These are phyloP conservation scores for Acanthopagrus latus DNA, from an alignment of 2,797 vertebrate species.

Conservation along the genomic window DNA sequence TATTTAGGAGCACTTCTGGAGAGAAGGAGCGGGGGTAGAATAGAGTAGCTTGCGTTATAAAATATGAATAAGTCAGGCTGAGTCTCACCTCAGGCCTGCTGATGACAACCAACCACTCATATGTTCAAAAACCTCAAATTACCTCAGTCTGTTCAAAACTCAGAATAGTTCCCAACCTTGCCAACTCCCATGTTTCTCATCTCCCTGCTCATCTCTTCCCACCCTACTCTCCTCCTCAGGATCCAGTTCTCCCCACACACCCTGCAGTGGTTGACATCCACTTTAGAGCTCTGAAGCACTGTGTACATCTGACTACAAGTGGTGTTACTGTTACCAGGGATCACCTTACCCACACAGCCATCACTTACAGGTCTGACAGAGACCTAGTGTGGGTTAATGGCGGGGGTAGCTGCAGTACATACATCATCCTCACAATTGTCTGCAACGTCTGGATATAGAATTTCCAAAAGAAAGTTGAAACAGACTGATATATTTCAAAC, in stretches of 20 bases:
- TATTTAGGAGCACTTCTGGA: neutral
- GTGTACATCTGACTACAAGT: conserved; percentile 79
- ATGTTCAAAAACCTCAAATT: neutral
- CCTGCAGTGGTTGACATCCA: conserved; percentile 71
- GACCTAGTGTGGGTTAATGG: conserved; percentile 37
- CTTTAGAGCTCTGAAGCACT: conserved; percentile 78
- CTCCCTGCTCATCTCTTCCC: conserved; percentile 36
- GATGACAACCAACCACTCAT: neutral
- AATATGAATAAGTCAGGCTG: neutral
- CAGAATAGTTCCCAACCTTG: conserved; percentile 3
- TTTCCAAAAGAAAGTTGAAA: neutral
- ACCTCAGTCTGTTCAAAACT: conserved; percentile 8
- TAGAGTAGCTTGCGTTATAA: neutral
- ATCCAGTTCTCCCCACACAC: conserved; percentile 64
- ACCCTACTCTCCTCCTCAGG: conserved; percentile 44
- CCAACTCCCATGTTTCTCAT: conserved; percentile 23
- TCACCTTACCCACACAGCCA: conserved; percentile 70
- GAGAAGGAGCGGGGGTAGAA: neutral
- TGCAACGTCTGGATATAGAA: neutral
- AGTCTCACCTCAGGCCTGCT: neutral
- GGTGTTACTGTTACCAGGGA: conserved; percentile 77
- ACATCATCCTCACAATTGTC: conserved; percentile 14
- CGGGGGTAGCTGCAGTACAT: neutral
- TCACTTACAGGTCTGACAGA: conserved; percentile 72
- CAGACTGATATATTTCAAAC: neutral